A percentile compares a stretch with the other conserved stretches of the same genome.
Evolutionary conservation across 2,797 vertebrate genomes (phyloP).

Genomic region (Aeoliscus strigatus): DNA sequence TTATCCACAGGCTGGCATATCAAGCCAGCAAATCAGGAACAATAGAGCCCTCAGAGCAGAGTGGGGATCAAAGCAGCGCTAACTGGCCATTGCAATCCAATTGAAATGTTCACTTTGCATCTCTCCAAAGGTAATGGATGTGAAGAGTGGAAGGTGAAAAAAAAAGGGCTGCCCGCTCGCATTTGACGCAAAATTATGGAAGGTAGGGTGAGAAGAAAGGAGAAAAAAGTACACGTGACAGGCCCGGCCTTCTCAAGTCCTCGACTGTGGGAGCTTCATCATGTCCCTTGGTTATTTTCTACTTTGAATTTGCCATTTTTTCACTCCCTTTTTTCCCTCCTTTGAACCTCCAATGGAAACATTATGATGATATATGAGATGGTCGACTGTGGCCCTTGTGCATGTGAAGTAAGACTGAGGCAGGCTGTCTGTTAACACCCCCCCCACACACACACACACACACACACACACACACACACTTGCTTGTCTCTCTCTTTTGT

Average conservation of each 20-base stretch:
- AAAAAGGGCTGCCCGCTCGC: conserved; percentile 62
- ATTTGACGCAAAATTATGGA: conserved; percentile 70
- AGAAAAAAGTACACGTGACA: conserved; percentile 53
- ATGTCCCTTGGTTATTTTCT: conserved; percentile 71
- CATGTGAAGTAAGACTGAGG: conserved; percentile 59
- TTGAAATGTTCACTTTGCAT: conserved; percentile 81
- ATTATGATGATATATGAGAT: conserved; percentile 74
- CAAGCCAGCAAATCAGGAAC: conserved; percentile 77
- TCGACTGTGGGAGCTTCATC: conserved; percentile 63
- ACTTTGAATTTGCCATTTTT: conserved; percentile 68
- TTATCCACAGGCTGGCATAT: conserved; percentile 71
- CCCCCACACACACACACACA: too few species aligned
- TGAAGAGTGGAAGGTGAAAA: conserved; percentile 69
- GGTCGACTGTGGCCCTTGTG: conserved; percentile 56
- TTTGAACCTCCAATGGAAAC: conserved; percentile 70
- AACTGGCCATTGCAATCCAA: conserved; percentile 82
- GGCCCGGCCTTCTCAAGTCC: conserved; percentile 62
- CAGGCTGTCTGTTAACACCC: conserved; percentile 66
- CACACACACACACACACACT: too few species aligned
- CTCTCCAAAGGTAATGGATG: conserved; percentile 77
- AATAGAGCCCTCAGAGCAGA: conserved; percentile 76
- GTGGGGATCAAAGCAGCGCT: conserved; percentile 78
- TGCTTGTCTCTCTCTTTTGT: conserved; percentile 28
- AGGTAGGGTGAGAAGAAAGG: conserved; percentile 66
- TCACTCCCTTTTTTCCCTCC: conserved; percentile 39